phyloP scores from a whole-genome alignment of 2,113 vertebrate species.

The Coptodon rendalli region DNA sequence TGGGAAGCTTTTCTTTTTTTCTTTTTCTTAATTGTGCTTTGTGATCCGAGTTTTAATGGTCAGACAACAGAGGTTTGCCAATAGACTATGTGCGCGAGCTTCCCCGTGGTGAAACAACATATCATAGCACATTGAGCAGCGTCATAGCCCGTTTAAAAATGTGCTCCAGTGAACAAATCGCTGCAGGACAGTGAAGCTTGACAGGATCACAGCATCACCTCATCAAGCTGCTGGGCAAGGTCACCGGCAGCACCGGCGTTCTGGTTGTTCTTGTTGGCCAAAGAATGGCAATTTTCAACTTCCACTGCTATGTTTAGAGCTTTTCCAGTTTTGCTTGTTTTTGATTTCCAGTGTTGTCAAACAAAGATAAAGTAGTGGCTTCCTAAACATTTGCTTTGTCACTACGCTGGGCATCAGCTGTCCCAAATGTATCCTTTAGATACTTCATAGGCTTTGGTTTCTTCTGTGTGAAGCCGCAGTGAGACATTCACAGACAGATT shows the following conservation, averaged over 20 bases:
- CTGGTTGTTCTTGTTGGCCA: background rate
- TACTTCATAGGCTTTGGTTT: background rate
- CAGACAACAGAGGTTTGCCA: conserved; percentile 9
- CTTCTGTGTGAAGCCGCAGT: background rate
- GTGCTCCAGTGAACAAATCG: conserved; percentile 44
- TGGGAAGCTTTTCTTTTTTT: background rate
- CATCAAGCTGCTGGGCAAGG: conserved; percentile 43
- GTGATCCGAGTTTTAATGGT: conserved; percentile 14
- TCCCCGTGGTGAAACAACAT: conserved; percentile 25
- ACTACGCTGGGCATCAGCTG: background rate
- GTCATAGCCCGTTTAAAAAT: conserved; percentile 45
- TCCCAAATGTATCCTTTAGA: background rate
- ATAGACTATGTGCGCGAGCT: conserved; percentile 7
- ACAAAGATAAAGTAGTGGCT: background rate
- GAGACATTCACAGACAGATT: background rate
- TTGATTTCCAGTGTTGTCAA: background rate
- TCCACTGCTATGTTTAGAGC: background rate
- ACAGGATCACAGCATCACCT: conserved; percentile 50
- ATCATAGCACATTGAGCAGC: conserved; percentile 15
- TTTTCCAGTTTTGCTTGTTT: background rate
- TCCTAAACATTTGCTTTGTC: background rate
- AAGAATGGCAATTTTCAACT: background rate
- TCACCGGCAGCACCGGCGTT: conserved; percentile 11
- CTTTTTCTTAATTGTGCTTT: background rate
- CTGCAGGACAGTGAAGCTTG: conserved; percentile 47